A percentile compares a stretch with the other conserved stretches of the same genome.
Evolutionary conservation across 2,797 vertebrate genomes (phyloP).

Genomic region (Adrianichthys oophorus): DNA sequence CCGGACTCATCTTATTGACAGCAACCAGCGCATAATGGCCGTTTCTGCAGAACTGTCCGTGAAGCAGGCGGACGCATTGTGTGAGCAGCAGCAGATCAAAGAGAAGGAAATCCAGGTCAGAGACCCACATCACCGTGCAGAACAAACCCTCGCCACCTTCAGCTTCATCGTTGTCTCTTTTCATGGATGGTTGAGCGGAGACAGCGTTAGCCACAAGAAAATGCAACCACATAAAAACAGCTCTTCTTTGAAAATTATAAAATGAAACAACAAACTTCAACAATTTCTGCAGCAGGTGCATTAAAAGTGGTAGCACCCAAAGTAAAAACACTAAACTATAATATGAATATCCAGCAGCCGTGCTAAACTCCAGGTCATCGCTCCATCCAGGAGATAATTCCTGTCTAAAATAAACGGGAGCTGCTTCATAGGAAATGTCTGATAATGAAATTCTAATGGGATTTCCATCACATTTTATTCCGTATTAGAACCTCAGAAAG

Average conservation of each 20-base stretch:
- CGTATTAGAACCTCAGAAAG: neutral
- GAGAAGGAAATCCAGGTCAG: constrained; percentile 79
- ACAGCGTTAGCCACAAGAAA: too few relatives aligned
- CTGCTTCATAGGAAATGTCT: neutral
- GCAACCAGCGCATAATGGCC: constrained; percentile 83
- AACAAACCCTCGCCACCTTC: constrained; percentile 11
- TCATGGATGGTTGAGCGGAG: constrained; percentile 17
- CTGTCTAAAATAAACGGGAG: neutral
- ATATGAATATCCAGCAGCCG: constrained; percentile 1
- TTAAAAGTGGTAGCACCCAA: neutral
- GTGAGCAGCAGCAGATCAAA: constrained; percentile 84
- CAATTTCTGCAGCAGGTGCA: neutral
- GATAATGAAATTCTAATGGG: neutral
- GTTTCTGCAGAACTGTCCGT: constrained; percentile 86
- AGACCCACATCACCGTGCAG: neutral
- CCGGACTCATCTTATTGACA: constrained; percentile 76
- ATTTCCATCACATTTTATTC: neutral
- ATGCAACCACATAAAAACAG: too few relatives aligned
- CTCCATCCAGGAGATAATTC: neutral
- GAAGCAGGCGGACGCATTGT: constrained; percentile 80
- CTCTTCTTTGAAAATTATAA: constrained; percentile 1
- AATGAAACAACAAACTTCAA: neutral
- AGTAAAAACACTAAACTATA: neutral
- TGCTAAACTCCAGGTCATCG: neutral
- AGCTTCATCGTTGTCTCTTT: constrained; percentile 23